Conservation (phyloP, 2,797 vertebrate species). For the Anguilla pacifica region DNA sequence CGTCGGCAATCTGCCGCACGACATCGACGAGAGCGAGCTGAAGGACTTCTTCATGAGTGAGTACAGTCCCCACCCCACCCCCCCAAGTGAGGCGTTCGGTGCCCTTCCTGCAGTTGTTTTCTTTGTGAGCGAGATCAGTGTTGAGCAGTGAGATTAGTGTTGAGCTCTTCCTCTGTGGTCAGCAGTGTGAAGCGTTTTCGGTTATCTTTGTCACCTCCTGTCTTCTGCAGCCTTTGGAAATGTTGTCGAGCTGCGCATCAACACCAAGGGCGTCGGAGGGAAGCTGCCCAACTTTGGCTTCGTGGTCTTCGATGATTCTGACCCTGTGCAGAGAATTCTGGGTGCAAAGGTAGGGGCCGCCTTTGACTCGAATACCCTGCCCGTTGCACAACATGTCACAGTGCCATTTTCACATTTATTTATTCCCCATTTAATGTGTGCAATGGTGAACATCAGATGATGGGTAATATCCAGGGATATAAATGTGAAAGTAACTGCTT, state of each 20-base stretch:
- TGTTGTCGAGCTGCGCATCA: constrained; percentile 95
- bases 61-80: constrained; percentile 49
- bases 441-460: too few relatives aligned
- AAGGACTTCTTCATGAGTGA: constrained; percentile 99
- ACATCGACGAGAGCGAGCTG: constrained; percentile 97
- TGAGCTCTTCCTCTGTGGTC: background rate
- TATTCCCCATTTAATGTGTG: too few relatives aligned
- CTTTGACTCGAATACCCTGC: background rate
- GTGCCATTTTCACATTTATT: too few relatives aligned
- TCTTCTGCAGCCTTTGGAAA: constrained; percentile 84
- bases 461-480: too few relatives aligned
- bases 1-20: constrained; percentile 95
- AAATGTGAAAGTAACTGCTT: too few relatives aligned
- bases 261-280: constrained; percentile 94
- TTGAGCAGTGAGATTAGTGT: background rate
- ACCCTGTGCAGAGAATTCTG: constrained; percentile 94
- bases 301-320: constrained; percentile 95
- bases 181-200: background rate
- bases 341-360: constrained; percentile 87
- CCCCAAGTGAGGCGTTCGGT: background rate
- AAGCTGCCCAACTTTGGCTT: constrained; percentile 98
- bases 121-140: background rate
- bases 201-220: background rate
- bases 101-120: background rate
- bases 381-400: background rate